A percentile compares a stretch with the other conserved stretches of the same genome.
These are phyloP conservation scores for Lepidurus arcticus DNA, from an alignment of 1,140 invertebrate genomes.

Conservation along the genomic window DNA sequence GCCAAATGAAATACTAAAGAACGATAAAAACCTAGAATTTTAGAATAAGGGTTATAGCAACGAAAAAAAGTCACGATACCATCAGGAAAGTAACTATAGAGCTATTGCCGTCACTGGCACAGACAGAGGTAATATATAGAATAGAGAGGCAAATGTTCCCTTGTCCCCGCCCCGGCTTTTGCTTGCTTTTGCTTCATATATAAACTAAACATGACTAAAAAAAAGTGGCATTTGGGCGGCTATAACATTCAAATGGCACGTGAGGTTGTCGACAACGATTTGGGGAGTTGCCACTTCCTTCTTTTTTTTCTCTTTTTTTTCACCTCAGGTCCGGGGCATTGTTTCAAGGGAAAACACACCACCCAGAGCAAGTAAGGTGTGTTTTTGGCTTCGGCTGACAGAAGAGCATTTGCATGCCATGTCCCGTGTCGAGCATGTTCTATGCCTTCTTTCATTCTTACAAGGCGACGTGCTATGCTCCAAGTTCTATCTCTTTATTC, in stretches of 20 bases:
- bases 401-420: not conserved
- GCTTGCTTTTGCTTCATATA: not conserved
- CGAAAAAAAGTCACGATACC: not conserved
- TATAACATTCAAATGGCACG: conserved; percentile 19
- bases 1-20: not conserved
- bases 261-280: conserved; percentile 21
- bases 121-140: too few relatives aligned
- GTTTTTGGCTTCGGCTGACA: not conserved
- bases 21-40: not conserved
- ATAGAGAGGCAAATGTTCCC: too few relatives aligned
- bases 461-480: not conserved
- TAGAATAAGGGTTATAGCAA: not conserved
- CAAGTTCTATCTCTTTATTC: not conserved
- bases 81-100: not conserved
- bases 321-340: too few relatives aligned
- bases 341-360: not conserved
- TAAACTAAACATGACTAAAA: conserved; percentile 5
- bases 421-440: conserved; percentile 6
- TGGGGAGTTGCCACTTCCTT: conserved; percentile 9
- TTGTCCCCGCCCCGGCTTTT: not conserved
- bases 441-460: not conserved
- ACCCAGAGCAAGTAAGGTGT: not conserved
- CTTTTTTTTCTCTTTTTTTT: not conserved
- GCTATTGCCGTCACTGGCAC: not conserved
- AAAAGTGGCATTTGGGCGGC: not conserved